Evolutionary conservation across 2,113 vertebrate genomes (phyloP), one percentile per base, ranked within the genome.

Genomic region (Coryphaenoides rupestris): DNA sequence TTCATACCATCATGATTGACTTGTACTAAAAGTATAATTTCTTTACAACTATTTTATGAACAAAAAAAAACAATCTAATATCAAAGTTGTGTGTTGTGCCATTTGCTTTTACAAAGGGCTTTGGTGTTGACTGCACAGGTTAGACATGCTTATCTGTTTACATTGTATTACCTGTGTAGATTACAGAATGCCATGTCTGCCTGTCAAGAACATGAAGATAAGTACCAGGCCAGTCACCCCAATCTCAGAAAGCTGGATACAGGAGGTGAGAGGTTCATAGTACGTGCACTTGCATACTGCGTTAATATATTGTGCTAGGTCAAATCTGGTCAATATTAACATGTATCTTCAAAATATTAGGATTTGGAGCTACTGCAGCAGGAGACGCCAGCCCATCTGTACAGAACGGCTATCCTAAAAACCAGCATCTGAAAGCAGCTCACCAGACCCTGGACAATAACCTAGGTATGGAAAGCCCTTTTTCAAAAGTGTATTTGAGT

Each of bases 401-500:
- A 69, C 81, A 78, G 60, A 91, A 87, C 1, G 92, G 92, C 62
- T 89, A 92, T 60, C 72, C 93, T 0, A 91, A 88, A 84, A 95
- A 97, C 68, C 83, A 75, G 14, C 84, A 92, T 13, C 91, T 98
- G 16, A 86, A 54, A 59, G 78, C 91, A 59, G 95, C 91, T 74
- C 95, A 99, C 73, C 86, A 94, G 69, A 92, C 93, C 74, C 92
- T 99, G 2, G 95, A 99, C 86, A 90, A 63, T 21, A 98, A 97
- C 75, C 87, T 99, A 54, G 97, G 96, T 99, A 84, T 88, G 56
- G 69, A 70, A 0, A 1, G 19, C 17, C 28, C 53, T 3, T 28
- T 0, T 16, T 26, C 24, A 3, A 12, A 54, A n/a, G n/a, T n/a
- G 17, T 54, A 10, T n/a, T 10, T 21, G 4, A 21, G 19, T 54